Percentiles rank a stretch among this genome's conserved stretches.
Conservation (phyloP, 2,888 invertebrate genomes). For the Halictus ligatus region DNA sequence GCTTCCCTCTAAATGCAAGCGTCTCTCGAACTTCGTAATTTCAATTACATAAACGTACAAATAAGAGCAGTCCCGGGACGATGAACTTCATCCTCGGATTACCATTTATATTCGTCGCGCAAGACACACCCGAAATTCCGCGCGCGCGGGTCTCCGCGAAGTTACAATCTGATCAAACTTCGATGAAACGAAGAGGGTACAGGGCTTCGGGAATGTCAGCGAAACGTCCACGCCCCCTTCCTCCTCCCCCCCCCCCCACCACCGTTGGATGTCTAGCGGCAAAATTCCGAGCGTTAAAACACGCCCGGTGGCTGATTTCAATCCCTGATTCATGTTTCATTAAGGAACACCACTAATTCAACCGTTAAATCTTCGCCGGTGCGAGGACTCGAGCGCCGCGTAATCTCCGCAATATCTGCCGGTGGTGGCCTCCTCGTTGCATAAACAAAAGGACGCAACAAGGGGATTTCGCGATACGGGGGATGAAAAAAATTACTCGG, state of each 20-base stretch:
- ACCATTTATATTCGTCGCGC: slow-evolving; percentile 8
- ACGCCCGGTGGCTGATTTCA: slow-evolving; percentile 1
- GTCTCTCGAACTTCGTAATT: neutral
- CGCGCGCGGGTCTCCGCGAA: neutral
- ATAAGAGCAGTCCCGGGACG: slow-evolving; percentile 24
- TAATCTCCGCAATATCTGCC: slow-evolving; percentile 39
- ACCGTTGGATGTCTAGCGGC: neutral
- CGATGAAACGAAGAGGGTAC: neutral
- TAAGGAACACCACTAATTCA: slow-evolving; percentile 48
- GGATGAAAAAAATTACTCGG: slow-evolving; percentile 39
- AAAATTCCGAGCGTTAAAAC: neutral
- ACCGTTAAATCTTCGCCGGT: slow-evolving; percentile 71
- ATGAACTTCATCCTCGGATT: slow-evolving; percentile 17
- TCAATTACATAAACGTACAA: slow-evolving; percentile 10
- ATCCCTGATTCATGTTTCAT: slow-evolving; percentile 28
- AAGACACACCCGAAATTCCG: neutral
- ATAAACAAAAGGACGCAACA: slow-evolving; percentile 38
- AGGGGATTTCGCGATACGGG: slow-evolving; percentile 35
- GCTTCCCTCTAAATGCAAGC: neutral
- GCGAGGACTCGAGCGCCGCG: slow-evolving; percentile 32
- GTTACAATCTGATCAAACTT: neutral
- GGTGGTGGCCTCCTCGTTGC: slow-evolving; percentile 24
- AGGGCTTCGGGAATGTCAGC: neutral
- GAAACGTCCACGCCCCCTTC: neutral
- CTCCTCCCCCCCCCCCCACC: neutral